Percentiles rank a stretch among this genome's conserved stretches.
These are phyloP conservation scores for Catharus bicknelli DNA, from an alignment of 2,113 vertebrate genomes.

Conservation along the genomic window DNA sequence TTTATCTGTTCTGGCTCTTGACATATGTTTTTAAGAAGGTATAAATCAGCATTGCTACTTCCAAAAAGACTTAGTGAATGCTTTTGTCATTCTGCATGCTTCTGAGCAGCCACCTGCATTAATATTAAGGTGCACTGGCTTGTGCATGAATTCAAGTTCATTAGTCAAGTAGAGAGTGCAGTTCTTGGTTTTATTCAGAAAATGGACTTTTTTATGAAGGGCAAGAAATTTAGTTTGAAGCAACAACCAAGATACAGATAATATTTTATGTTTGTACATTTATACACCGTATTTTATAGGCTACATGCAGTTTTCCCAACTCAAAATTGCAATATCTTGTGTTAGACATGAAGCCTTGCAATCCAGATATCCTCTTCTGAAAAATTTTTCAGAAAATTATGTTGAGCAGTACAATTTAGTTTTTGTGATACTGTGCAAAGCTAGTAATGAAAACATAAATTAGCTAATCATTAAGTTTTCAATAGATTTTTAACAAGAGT, in stretches of 20 bases:
- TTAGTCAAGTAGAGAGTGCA: background rate
- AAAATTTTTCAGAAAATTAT: background rate
- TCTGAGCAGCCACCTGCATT: constrained; percentile 33
- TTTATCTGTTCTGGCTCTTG: constrained; percentile 6
- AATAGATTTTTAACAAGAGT: constrained; percentile 18
- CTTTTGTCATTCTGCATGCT: constrained; percentile 24
- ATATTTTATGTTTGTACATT: background rate
- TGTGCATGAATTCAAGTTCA: background rate
- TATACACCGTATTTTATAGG: background rate
- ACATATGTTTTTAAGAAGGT: background rate
- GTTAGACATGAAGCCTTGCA: background rate
- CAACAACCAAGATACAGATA: background rate
- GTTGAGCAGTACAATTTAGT: background rate
- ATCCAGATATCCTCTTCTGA: background rate
- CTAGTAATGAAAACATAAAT: constrained; percentile 22
- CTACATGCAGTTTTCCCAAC: background rate
- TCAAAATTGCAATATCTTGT: background rate
- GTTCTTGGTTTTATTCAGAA: constrained; percentile 8
- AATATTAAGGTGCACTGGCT: background rate
- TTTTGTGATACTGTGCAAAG: background rate
- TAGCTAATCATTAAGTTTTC: constrained; percentile 34
- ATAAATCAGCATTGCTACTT: constrained; percentile 47
- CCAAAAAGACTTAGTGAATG: background rate
- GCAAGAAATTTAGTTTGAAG: background rate
- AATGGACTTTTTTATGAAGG: background rate